Percentiles rank a stretch among this genome's conserved stretches.
Conservation (phyloP, 2,888 invertebrate species). For the Aromia moschata region DNA sequence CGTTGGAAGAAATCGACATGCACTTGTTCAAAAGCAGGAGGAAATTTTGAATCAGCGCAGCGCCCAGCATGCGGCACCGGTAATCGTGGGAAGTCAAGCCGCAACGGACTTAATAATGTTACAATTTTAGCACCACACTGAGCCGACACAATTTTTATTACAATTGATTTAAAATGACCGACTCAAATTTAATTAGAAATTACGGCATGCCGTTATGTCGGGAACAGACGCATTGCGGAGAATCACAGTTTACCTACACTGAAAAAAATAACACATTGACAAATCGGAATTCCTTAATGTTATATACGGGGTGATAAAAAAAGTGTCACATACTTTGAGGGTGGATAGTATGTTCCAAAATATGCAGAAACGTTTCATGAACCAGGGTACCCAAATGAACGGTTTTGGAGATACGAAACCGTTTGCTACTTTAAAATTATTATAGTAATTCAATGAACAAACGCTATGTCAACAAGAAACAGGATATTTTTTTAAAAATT, state of each 20-base stretch:
- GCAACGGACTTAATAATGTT: conserved; percentile 25
- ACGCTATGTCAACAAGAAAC: too few relatives aligned
- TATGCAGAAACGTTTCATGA: too few relatives aligned
- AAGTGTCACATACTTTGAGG: too few relatives aligned
- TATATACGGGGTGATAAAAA: too few relatives aligned
- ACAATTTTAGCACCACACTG: conserved; percentile 31
- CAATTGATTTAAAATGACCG: conserved; percentile 17
- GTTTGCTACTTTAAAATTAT: too few relatives aligned
- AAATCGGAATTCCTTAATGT: too few relatives aligned
- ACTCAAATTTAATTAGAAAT: conserved; percentile 21
- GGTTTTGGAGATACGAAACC: too few relatives aligned
- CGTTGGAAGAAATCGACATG: neutral
- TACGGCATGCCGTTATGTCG: neutral
- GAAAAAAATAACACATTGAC: too few relatives aligned
- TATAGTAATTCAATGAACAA: too few relatives aligned
- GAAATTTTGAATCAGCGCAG: conserved; percentile 30
- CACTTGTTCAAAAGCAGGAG: conserved; percentile 11
- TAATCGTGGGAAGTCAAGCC: conserved; percentile 28
- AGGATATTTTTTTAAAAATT: too few relatives aligned
- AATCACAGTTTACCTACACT: conserved; percentile 1
- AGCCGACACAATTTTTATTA: conserved; percentile 23
- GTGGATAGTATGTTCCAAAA: too few relatives aligned
- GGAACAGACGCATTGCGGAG: conserved; percentile 2
- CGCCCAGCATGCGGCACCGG: conserved; percentile 6
- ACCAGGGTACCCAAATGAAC: too few relatives aligned